Percentiles rank a stretch among this genome's conserved stretches.
Conservation (phyloP, 2,113 vertebrate species). For the Prietella phreatophila region DNA sequence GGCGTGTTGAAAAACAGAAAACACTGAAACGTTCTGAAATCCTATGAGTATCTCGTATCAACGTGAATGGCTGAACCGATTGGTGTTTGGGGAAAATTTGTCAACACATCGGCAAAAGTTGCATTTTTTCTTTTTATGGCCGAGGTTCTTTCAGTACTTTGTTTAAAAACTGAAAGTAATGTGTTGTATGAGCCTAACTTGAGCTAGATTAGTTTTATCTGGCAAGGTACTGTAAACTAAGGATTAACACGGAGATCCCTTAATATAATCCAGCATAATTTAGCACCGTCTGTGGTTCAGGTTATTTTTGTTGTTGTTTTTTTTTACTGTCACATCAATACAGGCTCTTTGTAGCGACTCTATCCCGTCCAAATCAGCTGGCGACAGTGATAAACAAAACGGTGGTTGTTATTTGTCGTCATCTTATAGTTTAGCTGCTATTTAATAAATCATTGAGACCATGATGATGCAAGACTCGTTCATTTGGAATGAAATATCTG, state of each 20-base stretch:
- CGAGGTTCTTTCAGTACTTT: not conserved
- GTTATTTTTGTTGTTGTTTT: not conserved
- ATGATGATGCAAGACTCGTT: not conserved
- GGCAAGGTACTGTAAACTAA: not conserved
- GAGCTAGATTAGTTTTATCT: not conserved
- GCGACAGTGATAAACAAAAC: too few relatives aligned
- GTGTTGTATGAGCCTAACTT: conserved; percentile 8
- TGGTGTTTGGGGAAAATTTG: not conserved
- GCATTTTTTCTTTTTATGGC: not conserved
- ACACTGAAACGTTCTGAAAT: not conserved
- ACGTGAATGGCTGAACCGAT: not conserved
- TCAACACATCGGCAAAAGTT: too few relatives aligned
- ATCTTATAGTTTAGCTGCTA: not conserved
- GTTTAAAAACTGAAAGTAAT: not conserved
- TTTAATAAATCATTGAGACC: not conserved
- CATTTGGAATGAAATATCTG: not conserved
- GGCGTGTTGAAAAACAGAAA: not conserved
- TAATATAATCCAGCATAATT: not conserved
- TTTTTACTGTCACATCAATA: too few relatives aligned
- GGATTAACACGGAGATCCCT: not conserved
- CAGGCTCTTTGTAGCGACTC: not conserved
- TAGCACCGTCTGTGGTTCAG: not conserved
- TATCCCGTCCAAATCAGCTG: not conserved
- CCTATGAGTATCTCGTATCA: too few relatives aligned
- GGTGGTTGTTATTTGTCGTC: not conserved